These are phyloP conservation scores for Embidobia sp. DNA, from an alignment of 2,888 invertebrate genomes.

Conservation along the genomic window DNA sequence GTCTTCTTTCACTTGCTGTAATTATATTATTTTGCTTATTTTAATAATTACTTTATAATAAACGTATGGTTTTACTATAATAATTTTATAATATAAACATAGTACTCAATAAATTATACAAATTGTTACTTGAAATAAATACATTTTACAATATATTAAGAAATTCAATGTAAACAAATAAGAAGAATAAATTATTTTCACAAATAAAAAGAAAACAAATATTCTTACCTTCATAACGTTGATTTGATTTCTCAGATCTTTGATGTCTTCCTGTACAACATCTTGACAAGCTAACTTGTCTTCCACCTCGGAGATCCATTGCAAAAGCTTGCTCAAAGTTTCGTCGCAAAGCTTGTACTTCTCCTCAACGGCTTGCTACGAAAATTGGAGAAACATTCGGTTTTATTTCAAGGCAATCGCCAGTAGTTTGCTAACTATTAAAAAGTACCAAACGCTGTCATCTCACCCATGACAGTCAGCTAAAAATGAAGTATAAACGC, in stretches of 20 bases:
- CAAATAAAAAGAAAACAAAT: neutral
- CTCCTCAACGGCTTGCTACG: conserved; percentile 97
- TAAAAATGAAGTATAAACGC: no score
- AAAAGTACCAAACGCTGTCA: conserved; percentile 67
- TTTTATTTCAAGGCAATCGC: neutral
- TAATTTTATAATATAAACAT: no score
- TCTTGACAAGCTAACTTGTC: conserved; percentile 92
- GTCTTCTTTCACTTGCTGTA: conserved; percentile 93
- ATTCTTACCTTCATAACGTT: conserved; percentile 89
- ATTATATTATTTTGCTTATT: conserved; percentile 29
- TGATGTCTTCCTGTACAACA: conserved; percentile 92
- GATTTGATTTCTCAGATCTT: conserved; percentile 93
- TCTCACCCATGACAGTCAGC: conserved; percentile 77
- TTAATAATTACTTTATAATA: no score
- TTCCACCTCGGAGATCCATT: conserved; percentile 94
- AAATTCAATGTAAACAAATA: no score
- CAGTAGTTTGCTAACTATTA: no score
- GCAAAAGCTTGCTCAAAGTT: conserved; percentile 90
- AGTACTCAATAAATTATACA: no score
- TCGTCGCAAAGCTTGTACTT: conserved; percentile 96
- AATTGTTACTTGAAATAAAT: no score
- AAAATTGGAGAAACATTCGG: conserved; percentile 70
- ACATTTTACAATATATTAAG: no score
- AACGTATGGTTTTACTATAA: no score
- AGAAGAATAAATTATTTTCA: conserved; percentile 1